phyloP scores from a whole-genome alignment of 2,113 vertebrate species.

The Arothron firmamentum region DNA sequence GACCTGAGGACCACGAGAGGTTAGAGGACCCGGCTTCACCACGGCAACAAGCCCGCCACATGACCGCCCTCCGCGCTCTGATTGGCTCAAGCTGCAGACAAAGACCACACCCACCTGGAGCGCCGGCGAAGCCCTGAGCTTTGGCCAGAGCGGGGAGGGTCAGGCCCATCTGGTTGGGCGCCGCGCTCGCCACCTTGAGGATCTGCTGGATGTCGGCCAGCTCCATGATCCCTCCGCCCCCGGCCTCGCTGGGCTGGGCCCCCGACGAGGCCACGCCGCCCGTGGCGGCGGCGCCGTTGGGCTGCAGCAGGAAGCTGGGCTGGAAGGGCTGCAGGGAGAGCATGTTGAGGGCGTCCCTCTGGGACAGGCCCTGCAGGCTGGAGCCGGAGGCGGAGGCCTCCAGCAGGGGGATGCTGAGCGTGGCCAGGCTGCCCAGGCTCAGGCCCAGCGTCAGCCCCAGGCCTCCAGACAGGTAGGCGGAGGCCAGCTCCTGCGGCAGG shows the following conservation, averaged over 20 bases:
- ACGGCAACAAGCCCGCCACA: too few relatives aligned
- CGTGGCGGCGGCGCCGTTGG: slow-evolving; percentile 83
- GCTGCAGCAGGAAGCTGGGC: slow-evolving; percentile 88
- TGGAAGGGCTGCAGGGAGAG: slow-evolving; percentile 90
- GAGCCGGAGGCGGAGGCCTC: slow-evolving; percentile 70
- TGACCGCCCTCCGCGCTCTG: background rate
- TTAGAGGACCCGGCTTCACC: too few relatives aligned
- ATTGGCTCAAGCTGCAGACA: too few relatives aligned
- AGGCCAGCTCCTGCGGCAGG: slow-evolving; percentile 86
- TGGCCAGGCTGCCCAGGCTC: slow-evolving; percentile 48
- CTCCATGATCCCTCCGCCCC: slow-evolving; percentile 67
- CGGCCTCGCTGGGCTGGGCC: slow-evolving; percentile 63
- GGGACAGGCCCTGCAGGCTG: slow-evolving; percentile 82
- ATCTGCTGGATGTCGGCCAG: slow-evolving; percentile 96
- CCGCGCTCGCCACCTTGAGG: slow-evolving; percentile 87
- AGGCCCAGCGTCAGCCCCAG: slow-evolving; percentile 50
- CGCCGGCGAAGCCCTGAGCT: slow-evolving; percentile 70
- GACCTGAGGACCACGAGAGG: too few relatives aligned
- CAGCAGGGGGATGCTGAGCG: slow-evolving; percentile 81
- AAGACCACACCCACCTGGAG: slow-evolving; percentile 37
- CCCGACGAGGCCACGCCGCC: slow-evolving; percentile 71
- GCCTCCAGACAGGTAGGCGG: slow-evolving; percentile 39
- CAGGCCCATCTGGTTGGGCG: slow-evolving; percentile 85
- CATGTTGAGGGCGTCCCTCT: slow-evolving; percentile 81
- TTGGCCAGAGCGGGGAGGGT: slow-evolving; percentile 86